phyloP scores from a whole-genome alignment of 2,888 invertebrate species.

The Stegana nigrithorax region DNA sequence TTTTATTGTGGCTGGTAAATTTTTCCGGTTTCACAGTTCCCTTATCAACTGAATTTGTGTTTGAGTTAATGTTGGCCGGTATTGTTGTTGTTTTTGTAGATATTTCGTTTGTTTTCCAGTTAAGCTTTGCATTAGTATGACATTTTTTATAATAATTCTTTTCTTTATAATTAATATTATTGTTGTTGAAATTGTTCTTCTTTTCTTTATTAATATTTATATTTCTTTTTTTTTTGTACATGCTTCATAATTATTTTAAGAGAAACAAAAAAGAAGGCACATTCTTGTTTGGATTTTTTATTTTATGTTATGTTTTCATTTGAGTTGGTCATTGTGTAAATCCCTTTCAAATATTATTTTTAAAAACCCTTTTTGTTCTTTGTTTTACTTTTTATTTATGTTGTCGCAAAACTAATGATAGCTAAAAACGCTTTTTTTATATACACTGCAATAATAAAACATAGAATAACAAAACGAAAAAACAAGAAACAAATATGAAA shows the following conservation, averaged over 20 bases:
- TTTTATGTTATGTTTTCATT: too few relatives aligned
- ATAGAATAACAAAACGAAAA: too few relatives aligned
- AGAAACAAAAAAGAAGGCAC: conserved; percentile 37
- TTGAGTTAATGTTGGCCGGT: conserved; percentile 23
- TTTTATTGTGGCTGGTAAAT: not conserved
- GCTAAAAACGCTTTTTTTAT: too few relatives aligned
- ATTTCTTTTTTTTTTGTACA: conserved; percentile 52
- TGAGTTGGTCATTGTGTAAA: too few relatives aligned
- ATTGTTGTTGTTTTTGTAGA: conserved; percentile 23
- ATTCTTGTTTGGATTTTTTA: too few relatives aligned
- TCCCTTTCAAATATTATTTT: too few relatives aligned
- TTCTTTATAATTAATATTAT: conserved; percentile 25
- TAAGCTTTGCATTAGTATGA: conserved; percentile 40
- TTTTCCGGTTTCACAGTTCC: not conserved
- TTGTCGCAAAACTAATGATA: too few relatives aligned
- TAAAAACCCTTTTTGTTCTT: too few relatives aligned
- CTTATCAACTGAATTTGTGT: not conserved
- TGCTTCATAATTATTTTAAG: conserved; percentile 57
- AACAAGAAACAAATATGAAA: too few relatives aligned
- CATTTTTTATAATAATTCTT: conserved; percentile 37
- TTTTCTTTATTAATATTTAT: conserved; percentile 44
- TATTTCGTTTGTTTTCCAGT: conserved; percentile 38
- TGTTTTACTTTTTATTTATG: too few relatives aligned
- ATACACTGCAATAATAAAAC: too few relatives aligned
- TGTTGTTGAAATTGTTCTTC: conserved; percentile 31